These are phyloP conservation scores for Penaeus chinensis DNA, from an alignment of 1,140 invertebrate species.

Conservation along the genomic window DNA sequence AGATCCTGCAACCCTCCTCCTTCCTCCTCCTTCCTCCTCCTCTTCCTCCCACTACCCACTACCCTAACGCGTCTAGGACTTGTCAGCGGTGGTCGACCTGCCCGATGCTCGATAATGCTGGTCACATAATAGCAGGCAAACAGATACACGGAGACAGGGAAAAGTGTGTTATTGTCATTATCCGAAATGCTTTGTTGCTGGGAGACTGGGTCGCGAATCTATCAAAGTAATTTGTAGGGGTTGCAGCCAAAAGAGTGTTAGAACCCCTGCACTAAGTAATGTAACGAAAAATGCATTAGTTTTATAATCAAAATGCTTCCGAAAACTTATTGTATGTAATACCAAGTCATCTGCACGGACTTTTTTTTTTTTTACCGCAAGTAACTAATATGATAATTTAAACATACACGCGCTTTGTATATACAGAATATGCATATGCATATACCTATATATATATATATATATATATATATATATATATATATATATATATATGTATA, in stretches of 20 bases:
- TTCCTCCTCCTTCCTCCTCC: neutral
- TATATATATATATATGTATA: constrained; percentile 1
- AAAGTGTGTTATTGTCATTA: neutral
- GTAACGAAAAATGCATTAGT: no score
- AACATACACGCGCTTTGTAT: neutral
- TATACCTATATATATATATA: neutral
- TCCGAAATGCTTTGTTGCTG: no score
- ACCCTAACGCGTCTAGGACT: neutral
- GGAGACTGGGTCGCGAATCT: no score
- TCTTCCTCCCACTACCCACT: neutral
- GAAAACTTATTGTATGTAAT: no score
- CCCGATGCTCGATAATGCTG: no score
- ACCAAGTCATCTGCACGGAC: no score
- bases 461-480: neutral
- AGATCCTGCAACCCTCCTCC: neutral
- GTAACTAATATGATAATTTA: neutral
- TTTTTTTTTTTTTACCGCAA: no score
- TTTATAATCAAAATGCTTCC: no score
- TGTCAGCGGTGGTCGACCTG: no score
- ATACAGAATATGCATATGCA: neutral
- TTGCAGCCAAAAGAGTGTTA: no score
- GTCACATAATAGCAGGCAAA: neutral
- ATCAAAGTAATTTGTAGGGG: no score
- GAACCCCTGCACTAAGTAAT: no score
- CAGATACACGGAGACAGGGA: neutral